Evolutionary conservation across 2,113 vertebrate genomes (phyloP).

Genomic region (Oncorhynchus masou): DNA sequence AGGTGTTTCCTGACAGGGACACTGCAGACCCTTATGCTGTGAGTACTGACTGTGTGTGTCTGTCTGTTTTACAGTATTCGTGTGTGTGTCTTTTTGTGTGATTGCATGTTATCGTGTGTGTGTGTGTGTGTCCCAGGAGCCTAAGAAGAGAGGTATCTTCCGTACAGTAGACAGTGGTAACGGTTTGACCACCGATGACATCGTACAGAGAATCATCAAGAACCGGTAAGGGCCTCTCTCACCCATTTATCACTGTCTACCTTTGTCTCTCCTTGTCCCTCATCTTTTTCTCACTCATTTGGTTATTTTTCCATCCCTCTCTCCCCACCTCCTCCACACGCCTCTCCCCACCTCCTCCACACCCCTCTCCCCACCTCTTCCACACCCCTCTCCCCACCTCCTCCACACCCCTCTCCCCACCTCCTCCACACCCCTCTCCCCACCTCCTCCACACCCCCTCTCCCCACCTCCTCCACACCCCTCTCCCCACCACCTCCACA

Average conservation of each 20-base stretch:
- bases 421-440: no score
- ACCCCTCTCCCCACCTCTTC: not conserved
- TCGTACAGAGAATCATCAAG: constrained; percentile 94
- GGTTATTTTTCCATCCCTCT: not conserved
- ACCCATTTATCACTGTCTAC: not conserved
- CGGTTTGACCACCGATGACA: constrained; percentile 89
- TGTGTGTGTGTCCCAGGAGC: constrained; percentile 75
- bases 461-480: no score
- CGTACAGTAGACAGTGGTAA: constrained; percentile 81
- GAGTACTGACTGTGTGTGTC: constrained; percentile 47
- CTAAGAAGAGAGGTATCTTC: constrained; percentile 85
- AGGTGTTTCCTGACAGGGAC: constrained; percentile 88
- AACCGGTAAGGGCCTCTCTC: constrained; percentile 78
- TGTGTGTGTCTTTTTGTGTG: not conserved
- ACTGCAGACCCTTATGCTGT: constrained; percentile 88
- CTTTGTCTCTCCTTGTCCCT: not conserved
- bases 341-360: not conserved
- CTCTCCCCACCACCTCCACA: no score
- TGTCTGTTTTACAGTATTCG: not conserved
- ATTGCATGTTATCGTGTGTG: not conserved
- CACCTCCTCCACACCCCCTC: no score
- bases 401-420: not conserved
- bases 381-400: not conserved
- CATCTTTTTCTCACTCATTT: no score
- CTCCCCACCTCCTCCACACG: not conserved